Base-by-base conservation (phyloP, 2,797 vertebrate species). In the Pangasius macronema region DNA sequence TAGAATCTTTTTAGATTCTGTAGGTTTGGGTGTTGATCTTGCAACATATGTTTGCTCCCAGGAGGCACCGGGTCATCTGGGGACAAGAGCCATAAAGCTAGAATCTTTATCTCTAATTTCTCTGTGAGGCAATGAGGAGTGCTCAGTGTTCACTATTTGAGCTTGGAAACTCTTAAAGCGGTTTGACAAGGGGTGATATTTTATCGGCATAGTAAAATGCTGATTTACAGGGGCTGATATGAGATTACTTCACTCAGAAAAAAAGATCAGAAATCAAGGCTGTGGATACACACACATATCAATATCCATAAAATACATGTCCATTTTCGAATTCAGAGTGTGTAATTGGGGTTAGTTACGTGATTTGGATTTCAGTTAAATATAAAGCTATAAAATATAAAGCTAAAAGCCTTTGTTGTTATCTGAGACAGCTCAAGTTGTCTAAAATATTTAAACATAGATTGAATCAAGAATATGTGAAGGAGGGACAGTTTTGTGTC, bases 71-170 rank as follows among this genome's bases (percentile, higher is more conserved):
- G 89, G 91, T 88, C 88, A 92, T 84, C 85, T 91, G 85, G 93
- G 85, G 88, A 90, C 85, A 89, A 89, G 85, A 80, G 90, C 91
- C 89, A 93, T 95, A 95, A 95, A 95, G 88, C 83, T 89, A 63
- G 87, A 86, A 91, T 93, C 91, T 93, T 93, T 94, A 94, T 95
- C 91, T 91, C 83, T 89, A 88, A 90, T 83, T 90, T 92, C 89
- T 89, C 88, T 91, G 88, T 91, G 73, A 84, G 89, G 89, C 88
- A 91, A 89, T 87, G 33, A 84, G 70, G 89, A 82, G 90, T 87
- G 93, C 90, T 94, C 92, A 93, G 93, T 77, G 93, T 93, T 93
- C 92, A 92, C 59, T 13, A 61, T 53, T 33, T 33, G 57, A 85
- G 67, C 76, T 27, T 39, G 0, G 49, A 77, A 85, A 79, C 77